These are phyloP conservation scores for Muscicapa comitata DNA, from an alignment of 2,797 vertebrate genomes.

Conservation along the genomic window DNA sequence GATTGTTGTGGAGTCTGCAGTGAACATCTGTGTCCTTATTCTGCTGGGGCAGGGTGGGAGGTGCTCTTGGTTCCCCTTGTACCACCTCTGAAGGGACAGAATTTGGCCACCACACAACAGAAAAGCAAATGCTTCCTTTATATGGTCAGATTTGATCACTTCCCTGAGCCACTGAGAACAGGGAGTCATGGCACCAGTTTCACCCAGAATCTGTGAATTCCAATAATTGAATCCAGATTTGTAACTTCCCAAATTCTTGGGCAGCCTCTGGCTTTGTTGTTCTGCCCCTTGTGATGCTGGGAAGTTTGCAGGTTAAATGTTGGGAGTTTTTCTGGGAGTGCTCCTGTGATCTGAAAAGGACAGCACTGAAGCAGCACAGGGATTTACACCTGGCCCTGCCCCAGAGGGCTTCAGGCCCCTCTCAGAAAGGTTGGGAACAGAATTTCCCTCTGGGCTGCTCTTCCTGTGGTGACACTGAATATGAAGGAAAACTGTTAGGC, in stretches of 20 bases:
- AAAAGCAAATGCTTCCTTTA: not conserved
- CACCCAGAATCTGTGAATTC: not conserved
- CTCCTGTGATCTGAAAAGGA: not conserved
- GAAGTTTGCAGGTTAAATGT: not conserved
- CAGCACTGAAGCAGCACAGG: not conserved
- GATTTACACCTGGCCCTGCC: not conserved
- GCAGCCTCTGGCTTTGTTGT: not conserved
- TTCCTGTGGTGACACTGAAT: not conserved
- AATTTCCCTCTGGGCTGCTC: not conserved
- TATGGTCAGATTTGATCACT: not conserved
- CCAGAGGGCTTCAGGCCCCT: not conserved
- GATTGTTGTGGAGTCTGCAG: not conserved
- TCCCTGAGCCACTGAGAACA: not conserved
- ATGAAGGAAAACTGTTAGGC: not conserved
- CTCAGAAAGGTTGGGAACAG: not conserved
- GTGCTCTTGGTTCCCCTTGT: not conserved
- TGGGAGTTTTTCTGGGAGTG: not conserved
- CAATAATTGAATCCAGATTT: accelerated
- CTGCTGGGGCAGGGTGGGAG: not conserved
- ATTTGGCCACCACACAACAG: not conserved
- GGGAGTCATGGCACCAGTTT: not conserved
- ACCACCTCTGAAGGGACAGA: not conserved
- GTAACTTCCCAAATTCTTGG: not conserved
- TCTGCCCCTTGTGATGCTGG: not conserved
- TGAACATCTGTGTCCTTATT: not conserved